Conservation (phyloP, 2,888 invertebrate species). For the Orthosia gracilis region DNA sequence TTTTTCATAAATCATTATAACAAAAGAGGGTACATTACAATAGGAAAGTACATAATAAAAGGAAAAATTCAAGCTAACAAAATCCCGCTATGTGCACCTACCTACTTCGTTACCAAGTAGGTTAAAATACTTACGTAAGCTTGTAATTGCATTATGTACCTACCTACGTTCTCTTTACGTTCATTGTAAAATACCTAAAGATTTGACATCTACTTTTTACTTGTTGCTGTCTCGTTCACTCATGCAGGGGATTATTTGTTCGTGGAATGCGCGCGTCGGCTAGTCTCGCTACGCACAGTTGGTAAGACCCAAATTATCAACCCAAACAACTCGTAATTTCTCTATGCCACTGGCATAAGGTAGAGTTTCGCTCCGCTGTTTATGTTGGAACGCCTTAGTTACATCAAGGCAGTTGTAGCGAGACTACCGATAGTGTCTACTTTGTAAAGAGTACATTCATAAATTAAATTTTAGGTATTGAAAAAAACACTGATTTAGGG, state of each 20-base stretch:
- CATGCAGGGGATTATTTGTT: constrained; percentile 86
- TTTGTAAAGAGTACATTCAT: constrained; percentile 89
- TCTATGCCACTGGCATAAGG: constrained; percentile 70
- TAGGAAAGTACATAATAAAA: constrained; percentile 4
- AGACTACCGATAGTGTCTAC: constrained; percentile 88
- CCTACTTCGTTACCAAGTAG: constrained; percentile 80
- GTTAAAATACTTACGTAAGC: constrained; percentile 87
- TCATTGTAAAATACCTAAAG: constrained; percentile 90
- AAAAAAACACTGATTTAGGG: constrained; percentile 17
- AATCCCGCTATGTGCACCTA: constrained; percentile 58
- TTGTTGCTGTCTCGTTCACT: constrained; percentile 85
- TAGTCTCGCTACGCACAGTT: constrained; percentile 84
- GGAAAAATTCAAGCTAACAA: constrained; percentile 29
- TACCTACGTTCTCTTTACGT: constrained; percentile 87
- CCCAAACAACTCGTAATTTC: constrained; percentile 52
- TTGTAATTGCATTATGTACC: constrained; percentile 88
- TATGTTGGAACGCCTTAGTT: constrained; percentile 61
- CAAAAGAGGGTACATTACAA: not conserved
- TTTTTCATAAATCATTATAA: not conserved
- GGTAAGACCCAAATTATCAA: constrained; percentile 75
- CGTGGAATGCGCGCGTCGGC: constrained; percentile 90
- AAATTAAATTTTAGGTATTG: constrained; percentile 83
- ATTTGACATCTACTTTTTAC: constrained; percentile 90
- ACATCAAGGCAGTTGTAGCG: constrained; percentile 75
- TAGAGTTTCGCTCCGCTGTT: constrained; percentile 68